Evolutionary conservation across 2,113 vertebrate genomes (phyloP), one percentile per base, ranked within the genome.

Genomic region (Osmerus mordax): DNA sequence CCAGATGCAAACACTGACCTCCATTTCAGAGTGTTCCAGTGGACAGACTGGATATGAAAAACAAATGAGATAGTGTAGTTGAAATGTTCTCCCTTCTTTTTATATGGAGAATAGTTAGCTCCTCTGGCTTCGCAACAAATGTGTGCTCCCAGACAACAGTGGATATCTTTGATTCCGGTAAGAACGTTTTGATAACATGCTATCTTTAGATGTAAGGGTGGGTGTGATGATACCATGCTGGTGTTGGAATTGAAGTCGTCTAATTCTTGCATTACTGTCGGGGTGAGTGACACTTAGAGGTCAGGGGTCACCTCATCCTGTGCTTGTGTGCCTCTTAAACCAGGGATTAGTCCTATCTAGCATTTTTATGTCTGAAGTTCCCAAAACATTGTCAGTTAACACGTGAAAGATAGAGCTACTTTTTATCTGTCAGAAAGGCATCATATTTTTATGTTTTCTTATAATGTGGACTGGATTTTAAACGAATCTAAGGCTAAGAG

Each of bases 241-340:
- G 41, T 47, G 41, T 47, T 36, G 32, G 32, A 47, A 47, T 47
- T 47, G 41, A 2, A 47, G 2, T 47, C 9, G 41, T 11, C 73
- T 54, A 66, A 69, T 76, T 80, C 82, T 75, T 59, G 81, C 9
- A 23, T 76, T 74, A 78, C 52, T 58, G 72, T 68, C 75, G 79
- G 23, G 69, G 71, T 83, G 65, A 86, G 74, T 79, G 70, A 79
- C 81, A 81, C 21, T 77, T 53, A 70, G 76, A 79, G 87, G 83
- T 88, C 85, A 89, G 70, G 86, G 87, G 86, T 87, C 84, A 87
- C 61, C 70, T 73, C 63, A 72, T 73, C 68, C 65, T 81, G 80
- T 78, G 70, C 51, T 56, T 41, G 47, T 3, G 25, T 9, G 41
- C 14, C 54, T 77, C 67, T 71, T 63, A 67, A 65, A 77, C 53